Evolutionary conservation across 2,797 vertebrate species (phyloP).

Genomic region (Notamacropus eugenii): DNA sequence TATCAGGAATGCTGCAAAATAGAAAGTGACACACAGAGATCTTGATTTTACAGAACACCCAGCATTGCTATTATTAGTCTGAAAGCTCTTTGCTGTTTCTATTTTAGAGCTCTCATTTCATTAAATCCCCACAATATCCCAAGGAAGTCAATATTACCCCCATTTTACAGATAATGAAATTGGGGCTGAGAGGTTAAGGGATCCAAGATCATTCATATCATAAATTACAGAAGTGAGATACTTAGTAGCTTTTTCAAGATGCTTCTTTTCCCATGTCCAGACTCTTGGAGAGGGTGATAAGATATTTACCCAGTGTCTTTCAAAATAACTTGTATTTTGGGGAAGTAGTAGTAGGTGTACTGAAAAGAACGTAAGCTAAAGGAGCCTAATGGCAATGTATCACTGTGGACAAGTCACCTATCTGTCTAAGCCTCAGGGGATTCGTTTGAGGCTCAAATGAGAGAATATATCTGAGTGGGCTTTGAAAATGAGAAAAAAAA

Average conservation of each 20-base stretch:
- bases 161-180: neutral
- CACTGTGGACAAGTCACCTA: neutral
- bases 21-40: neutral
- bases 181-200: neutral
- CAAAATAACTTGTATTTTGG: neutral
- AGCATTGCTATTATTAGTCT: neutral
- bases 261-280: neutral
- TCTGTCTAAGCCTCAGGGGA: neutral
- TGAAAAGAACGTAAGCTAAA: neutral
- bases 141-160: neutral
- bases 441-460: neutral
- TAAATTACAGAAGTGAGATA: neutral
- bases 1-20: neutral
- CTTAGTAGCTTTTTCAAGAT: neutral
- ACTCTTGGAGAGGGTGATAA: no score
- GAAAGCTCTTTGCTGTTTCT: neutral
- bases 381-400: neutral
- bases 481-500: neutral
- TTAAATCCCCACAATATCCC: neutral
- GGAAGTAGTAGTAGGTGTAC: neutral
- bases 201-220: neutral
- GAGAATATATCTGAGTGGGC: neutral
- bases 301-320: neutral
- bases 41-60: neutral
- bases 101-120: neutral